Evolutionary conservation across 2,888 invertebrate species (phyloP).

Genomic region (Copidosoma aretas): DNA sequence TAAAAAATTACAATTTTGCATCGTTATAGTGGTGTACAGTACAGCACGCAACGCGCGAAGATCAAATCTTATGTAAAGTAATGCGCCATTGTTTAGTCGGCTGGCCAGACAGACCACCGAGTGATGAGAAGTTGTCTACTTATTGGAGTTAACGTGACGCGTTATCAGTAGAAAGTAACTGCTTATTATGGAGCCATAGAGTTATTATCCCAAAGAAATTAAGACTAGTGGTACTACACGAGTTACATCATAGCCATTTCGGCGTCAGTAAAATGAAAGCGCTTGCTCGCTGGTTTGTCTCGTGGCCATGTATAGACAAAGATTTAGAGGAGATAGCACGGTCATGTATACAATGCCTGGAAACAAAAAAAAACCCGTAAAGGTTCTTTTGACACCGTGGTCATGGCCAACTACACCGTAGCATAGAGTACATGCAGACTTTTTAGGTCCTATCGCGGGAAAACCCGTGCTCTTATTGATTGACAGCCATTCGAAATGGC

Average conservation of each 20-base stretch:
- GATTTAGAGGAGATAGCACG: not conserved
- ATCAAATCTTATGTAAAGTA: not conserved
- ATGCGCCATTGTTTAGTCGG: not conserved
- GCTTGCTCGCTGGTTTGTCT: not conserved
- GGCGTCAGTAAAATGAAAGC: not conserved
- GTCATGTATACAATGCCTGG: too few relatives aligned
- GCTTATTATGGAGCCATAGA: not conserved
- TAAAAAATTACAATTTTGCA: too few relatives aligned
- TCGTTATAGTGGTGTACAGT: not conserved
- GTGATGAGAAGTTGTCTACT: not conserved
- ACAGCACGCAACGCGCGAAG: not conserved
- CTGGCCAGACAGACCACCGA: not conserved
- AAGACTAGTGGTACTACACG: too few relatives aligned
- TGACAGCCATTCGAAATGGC: conserved; percentile 3
- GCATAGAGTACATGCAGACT: too few relatives aligned
- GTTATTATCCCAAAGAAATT: too few relatives aligned
- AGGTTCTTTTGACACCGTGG: too few relatives aligned
- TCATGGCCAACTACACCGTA: too few relatives aligned
- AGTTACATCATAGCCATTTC: not conserved
- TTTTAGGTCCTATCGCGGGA: not conserved
- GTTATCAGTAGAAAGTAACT: not conserved
- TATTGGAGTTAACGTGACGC: not conserved
- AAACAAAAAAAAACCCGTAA: too few relatives aligned
- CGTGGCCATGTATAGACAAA: not conserved
- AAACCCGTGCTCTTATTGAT: not conserved